Conservation (phyloP, 1,140 invertebrate species). For the Zaprionus nigranus region DNA sequence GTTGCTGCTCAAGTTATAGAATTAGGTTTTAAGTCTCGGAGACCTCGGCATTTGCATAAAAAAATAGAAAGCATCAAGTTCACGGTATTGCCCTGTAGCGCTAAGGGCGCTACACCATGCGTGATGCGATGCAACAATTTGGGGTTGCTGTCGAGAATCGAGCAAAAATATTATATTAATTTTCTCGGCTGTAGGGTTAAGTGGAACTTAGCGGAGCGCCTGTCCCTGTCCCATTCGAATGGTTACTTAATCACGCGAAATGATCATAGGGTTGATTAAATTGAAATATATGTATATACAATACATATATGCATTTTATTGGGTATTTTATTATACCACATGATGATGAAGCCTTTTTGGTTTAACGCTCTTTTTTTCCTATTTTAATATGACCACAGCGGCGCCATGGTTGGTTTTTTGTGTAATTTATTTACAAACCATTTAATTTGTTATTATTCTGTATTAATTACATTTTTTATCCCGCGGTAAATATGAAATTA, state of each 20-base stretch:
- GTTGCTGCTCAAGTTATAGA: constrained; percentile 48
- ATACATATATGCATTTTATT: constrained; percentile 11
- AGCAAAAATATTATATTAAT: constrained; percentile 81
- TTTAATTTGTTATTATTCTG: constrained; percentile 84
- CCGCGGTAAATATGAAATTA: constrained; percentile 71
- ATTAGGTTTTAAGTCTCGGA: constrained; percentile 36
- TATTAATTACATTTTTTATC: constrained; percentile 80
- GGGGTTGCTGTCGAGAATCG: constrained; percentile 28
- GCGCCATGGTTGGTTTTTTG: constrained; percentile 44
- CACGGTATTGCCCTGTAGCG: constrained; percentile 42
- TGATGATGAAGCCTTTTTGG: constrained; percentile 1
- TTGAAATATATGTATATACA: not conserved
- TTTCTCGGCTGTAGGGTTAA: constrained; percentile 52
- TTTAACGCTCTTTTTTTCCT: not conserved
- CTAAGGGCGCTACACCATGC: constrained; percentile 19
- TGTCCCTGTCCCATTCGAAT: constrained; percentile 17
- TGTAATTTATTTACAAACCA: constrained; percentile 84
- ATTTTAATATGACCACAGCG: constrained; percentile 35
- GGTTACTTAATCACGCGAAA: constrained; percentile 3
- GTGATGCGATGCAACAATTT: constrained; percentile 20
- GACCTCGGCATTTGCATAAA: constrained; percentile 65
- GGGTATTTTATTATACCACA: constrained; percentile 7
- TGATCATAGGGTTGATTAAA: constrained; percentile 11
- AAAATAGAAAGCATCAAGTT: constrained; percentile 53
- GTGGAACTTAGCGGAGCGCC: constrained; percentile 49